These are phyloP conservation scores for Pogonocherus hispidulus DNA, from an alignment of 2,888 invertebrate species.

Conservation along the genomic window DNA sequence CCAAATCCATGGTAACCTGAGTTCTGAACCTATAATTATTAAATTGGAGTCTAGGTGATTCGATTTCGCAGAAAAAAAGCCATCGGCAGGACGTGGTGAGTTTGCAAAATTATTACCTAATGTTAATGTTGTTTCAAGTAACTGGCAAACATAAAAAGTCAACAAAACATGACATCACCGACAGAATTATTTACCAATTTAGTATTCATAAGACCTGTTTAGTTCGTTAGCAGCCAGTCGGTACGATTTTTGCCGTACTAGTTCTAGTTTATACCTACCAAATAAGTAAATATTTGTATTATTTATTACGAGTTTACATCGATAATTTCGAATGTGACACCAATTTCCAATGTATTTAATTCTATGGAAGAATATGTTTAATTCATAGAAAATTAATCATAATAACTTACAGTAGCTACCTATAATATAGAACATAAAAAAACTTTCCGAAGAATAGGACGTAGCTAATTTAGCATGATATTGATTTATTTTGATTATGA, in stretches of 20 bases:
- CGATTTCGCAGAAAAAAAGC: not conserved
- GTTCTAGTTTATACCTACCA: not conserved
- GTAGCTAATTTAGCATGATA: too few relatives aligned
- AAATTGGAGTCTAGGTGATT: not conserved
- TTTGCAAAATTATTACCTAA: slow-evolving; percentile 25
- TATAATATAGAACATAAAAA: too few relatives aligned
- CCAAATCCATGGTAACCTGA: not conserved
- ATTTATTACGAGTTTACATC: not conserved
- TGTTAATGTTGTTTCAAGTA: slow-evolving; percentile 3
- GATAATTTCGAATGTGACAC: too few relatives aligned
- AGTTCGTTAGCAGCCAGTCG: slow-evolving; percentile 13
- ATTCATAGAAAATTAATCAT: too few relatives aligned
- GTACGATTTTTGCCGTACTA: slow-evolving; percentile 21
- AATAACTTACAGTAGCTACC: too few relatives aligned
- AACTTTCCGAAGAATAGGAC: too few relatives aligned
- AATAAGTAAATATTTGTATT: slow-evolving; percentile 1
- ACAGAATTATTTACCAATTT: slow-evolving; percentile 46
- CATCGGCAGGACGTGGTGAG: slow-evolving; percentile 5
- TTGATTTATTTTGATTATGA: too few relatives aligned
- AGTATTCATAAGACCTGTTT: slow-evolving; percentile 44
- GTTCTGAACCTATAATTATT: not conserved
- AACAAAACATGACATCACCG: slow-evolving; percentile 45
- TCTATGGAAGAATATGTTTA: too few relatives aligned
- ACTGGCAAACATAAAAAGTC: slow-evolving; percentile 27
- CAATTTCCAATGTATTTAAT: too few relatives aligned